Conservation (phyloP, 2,113 vertebrate species). For the Propithecus coquereli region DNA sequence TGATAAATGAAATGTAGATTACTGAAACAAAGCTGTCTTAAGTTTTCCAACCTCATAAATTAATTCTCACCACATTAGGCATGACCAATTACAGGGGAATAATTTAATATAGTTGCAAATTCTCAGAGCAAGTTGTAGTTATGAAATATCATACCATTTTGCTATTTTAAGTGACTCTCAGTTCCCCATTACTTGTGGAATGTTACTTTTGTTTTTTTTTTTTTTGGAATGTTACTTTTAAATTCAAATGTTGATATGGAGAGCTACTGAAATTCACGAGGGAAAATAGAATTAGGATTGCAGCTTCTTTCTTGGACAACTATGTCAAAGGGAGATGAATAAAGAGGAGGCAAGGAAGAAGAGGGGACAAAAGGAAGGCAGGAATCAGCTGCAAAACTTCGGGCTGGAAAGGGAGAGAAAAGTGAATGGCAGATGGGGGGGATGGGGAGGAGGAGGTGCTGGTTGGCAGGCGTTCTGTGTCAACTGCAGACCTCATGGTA, state of each 20-base stretch:
- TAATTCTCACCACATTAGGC: not conserved
- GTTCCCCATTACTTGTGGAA: not conserved
- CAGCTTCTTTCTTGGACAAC: not conserved
- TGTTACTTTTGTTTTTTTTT: not conserved
- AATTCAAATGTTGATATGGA: not conserved
- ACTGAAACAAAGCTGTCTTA: not conserved
- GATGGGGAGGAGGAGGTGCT: no score
- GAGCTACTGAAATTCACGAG: not conserved
- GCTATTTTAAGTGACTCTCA: not conserved
- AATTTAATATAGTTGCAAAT: not conserved
- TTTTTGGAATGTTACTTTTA: not conserved
- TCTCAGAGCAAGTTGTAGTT: not conserved
- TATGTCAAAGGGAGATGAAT: not conserved
- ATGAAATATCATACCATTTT: not conserved
- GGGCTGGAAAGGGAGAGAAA: not conserved
- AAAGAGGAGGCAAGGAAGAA: not conserved
- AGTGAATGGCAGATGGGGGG: rapidly evolving
- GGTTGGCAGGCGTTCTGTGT: not conserved
- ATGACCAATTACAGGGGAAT: not conserved
- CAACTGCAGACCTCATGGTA: not conserved
- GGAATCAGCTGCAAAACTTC: not conserved
- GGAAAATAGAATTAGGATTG: not conserved
- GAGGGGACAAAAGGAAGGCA: rapidly evolving
- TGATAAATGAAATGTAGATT: not conserved
- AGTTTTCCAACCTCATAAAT: not conserved